These are phyloP conservation scores for Diaphora mendica DNA, from an alignment of 2,888 invertebrate species.

Conservation along the genomic window DNA sequence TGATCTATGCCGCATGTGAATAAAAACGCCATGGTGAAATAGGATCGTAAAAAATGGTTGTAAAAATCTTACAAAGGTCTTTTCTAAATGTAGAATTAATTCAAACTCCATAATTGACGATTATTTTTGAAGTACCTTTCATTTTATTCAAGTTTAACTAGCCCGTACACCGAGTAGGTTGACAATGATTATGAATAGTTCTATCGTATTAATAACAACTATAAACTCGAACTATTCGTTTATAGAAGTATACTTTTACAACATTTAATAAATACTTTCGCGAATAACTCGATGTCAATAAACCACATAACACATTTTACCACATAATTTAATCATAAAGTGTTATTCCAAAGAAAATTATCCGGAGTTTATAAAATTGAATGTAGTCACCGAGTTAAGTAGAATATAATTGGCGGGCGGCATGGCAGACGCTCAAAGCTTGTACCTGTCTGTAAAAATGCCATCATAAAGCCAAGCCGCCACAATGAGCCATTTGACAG, in stretches of 20 bases:
- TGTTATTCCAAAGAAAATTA: constrained; percentile 51
- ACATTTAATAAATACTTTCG: constrained; percentile 4
- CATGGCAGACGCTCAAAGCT: constrained; percentile 78
- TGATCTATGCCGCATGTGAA: not conserved
- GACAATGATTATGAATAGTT: constrained; percentile 37
- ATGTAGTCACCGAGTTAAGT: constrained; percentile 75
- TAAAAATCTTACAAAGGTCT: not conserved
- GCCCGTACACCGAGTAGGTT: constrained; percentile 45
- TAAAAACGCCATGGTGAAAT: not conserved
- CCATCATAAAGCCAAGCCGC: constrained; percentile 82
- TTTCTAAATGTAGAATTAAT: constrained; percentile 21
- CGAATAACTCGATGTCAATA: constrained; percentile 12
- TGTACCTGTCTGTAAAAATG: constrained; percentile 85
- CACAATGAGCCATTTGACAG: constrained; percentile 85
- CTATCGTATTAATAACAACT: constrained; percentile 27
- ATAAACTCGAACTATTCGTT: constrained; percentile 22
- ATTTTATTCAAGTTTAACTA: constrained; percentile 43
- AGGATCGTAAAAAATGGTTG: not conserved
- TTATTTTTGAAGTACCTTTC: constrained; percentile 45
- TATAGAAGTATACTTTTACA: constrained; percentile 18
- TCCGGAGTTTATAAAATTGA: constrained; percentile 52
- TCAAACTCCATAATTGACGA: constrained; percentile 44
- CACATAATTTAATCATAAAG: constrained; percentile 48
- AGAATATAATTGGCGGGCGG: constrained; percentile 85
- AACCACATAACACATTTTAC: no score